Percentiles rank a stretch among this genome's conserved stretches.
These are phyloP conservation scores for Tiaroga cobitis DNA, from an alignment of 2,797 vertebrate genomes.

Conservation along the genomic window DNA sequence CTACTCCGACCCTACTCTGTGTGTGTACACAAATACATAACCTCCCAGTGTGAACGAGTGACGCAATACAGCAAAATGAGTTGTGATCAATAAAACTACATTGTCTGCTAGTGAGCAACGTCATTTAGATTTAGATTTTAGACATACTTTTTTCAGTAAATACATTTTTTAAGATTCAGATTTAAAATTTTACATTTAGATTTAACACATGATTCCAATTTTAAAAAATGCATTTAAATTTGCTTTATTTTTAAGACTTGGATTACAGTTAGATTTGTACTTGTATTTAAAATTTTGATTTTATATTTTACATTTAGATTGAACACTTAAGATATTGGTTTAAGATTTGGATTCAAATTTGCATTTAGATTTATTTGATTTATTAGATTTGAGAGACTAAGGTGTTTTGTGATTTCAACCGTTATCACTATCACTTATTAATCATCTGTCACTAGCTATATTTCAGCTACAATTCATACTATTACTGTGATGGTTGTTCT, in stretches of 20 bases:
- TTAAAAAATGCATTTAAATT: not conserved
- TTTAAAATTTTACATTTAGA: not conserved
- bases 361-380: not conserved
- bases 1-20: constrained; percentile 1
- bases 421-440: no score
- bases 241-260: not conserved
- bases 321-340: not conserved
- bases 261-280: not conserved
- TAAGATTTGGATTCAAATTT: not conserved
- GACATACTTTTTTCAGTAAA: not conserved
- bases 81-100: not conserved
- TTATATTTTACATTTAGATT: not conserved
- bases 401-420: no score
- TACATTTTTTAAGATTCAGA: not conserved
- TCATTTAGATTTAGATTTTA: not conserved
- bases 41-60: not conserved
- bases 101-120: not conserved
- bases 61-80: not conserved
- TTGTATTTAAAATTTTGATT: not conserved
- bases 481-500: no score
- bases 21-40: not conserved
- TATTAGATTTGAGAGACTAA: not conserved
- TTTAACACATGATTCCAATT: not conserved
- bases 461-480: no score
- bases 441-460: no score